Evolutionary conservation across 2,113 vertebrate genomes (phyloP), one percentile per base, ranked within the genome.

Genomic region (Zosterops borbonicus): DNA sequence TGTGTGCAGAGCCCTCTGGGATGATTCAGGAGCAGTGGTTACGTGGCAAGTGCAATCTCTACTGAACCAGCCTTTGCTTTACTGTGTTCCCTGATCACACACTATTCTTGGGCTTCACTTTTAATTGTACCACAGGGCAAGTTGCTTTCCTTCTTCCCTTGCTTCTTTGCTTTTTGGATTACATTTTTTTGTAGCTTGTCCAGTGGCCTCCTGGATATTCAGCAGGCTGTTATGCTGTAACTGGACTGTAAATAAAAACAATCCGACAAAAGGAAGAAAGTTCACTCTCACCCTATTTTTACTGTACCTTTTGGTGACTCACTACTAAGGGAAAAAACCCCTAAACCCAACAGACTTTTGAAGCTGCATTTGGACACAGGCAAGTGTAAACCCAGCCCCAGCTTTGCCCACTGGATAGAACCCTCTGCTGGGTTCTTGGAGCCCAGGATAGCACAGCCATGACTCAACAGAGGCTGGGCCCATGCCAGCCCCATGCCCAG

Each of bases 1-100:
- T 2, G 55, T 23, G 12, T 1, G 28, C 25, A 29, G 19, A 62
- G 24, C 29, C 35, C 55, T 44, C 37, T 39, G 89, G 7, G 18
- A 8, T 4, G 24, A 52, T 20, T 8, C 0, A 2, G 56, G 62
- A 71, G 55, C 71, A 35, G 56, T 46, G 25, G 27, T 4, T 52
- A 14, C 1, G 0, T 13, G 41, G 9, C 2, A 14, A 3, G n/a
- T 41, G 52, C 2, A 2, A 15, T 31, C 46, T 14, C 39, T 46
- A 8, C 53, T 33, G 65, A 75, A 6, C 25, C 28, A 44, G 27
- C 65, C 42, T n/a, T 15, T 24, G 37, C 25, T n/a, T 67, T 12
- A 20, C 14, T 60, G 75, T 64, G 58, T 12, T 33, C 63, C 49
- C 41, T 1, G 2, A 49, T 9, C 22, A 22, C 49, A 29, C 6